Evolutionary conservation across 2,888 invertebrate species (phyloP).

Genomic region (Noctua fimbriata): DNA sequence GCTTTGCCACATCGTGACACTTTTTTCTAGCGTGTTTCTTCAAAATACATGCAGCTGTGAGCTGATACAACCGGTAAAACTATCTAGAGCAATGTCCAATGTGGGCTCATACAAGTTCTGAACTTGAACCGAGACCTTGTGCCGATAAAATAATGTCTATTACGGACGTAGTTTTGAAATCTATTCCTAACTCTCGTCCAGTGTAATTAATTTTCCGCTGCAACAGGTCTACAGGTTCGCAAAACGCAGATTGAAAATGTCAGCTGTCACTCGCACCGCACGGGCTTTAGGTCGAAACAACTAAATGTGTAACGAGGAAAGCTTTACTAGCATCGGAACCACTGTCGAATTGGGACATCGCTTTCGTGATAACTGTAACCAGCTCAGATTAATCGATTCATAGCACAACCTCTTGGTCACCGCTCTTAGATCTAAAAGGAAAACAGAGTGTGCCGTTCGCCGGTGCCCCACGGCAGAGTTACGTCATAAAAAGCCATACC

Average conservation of each 20-base stretch:
- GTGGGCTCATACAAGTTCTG: slow-evolving; percentile 1
- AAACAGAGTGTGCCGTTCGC: slow-evolving; percentile 34
- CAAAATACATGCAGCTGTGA: background rate
- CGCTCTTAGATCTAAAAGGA: slow-evolving; percentile 48
- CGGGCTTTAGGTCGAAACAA: slow-evolving; percentile 18
- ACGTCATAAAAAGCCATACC: slow-evolving; percentile 78
- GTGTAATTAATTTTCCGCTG: background rate
- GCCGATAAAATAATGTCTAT: slow-evolving; percentile 9
- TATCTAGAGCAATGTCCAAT: slow-evolving; percentile 3
- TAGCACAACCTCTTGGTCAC: slow-evolving; percentile 28
- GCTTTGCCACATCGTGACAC: background rate
- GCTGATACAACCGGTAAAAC: slow-evolving; percentile 1
- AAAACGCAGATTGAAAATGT: background rate
- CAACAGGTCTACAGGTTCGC: slow-evolving; percentile 5
- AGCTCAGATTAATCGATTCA: slow-evolving; percentile 39
- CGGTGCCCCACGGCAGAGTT: slow-evolving; percentile 62
- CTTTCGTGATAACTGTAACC: slow-evolving; percentile 12
- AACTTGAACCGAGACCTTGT: slow-evolving; percentile 11
- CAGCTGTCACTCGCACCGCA: background rate
- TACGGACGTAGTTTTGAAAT: slow-evolving; percentile 1
- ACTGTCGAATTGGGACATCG: slow-evolving; percentile 30
- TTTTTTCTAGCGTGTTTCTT: background rate
- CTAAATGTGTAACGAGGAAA: slow-evolving; percentile 33
- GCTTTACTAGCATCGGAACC: slow-evolving; percentile 15
- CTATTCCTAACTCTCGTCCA: slow-evolving; percentile 2